phyloP scores from a whole-genome alignment of 2,797 vertebrate species.

The Sebastes trivittatus region DNA sequence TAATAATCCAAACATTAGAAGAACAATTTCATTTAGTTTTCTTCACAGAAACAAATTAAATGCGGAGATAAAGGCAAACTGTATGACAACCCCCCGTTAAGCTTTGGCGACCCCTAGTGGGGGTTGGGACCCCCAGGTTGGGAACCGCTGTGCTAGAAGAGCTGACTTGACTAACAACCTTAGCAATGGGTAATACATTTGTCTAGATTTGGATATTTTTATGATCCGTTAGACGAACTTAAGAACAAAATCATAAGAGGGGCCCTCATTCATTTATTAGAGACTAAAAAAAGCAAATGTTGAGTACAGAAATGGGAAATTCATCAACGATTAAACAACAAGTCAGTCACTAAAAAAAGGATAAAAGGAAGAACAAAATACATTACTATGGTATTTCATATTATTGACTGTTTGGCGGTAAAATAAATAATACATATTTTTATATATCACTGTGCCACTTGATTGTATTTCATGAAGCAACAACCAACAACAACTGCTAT shows the following conservation, averaged over 20 bases:
- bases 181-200: accelerated
- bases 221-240: background rate
- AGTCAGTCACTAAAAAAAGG: background rate
- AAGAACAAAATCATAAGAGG: background rate
- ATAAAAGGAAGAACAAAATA: background rate
- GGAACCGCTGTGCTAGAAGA: too few species aligned
- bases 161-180: too few species aligned
- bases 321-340: background rate
- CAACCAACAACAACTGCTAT: background rate
- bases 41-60: too few species aligned
- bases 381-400: background rate
- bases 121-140: too few species aligned
- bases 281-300: background rate
- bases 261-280: background rate
- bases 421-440: background rate
- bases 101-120: too few species aligned
- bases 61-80: accelerated
- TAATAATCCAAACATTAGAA: too few species aligned
- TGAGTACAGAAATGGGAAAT: accelerated
- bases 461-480: too few species aligned
- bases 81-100: too few species aligned
- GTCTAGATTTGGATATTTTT: background rate
- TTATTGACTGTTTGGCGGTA: background rate
- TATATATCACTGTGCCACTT: background rate
- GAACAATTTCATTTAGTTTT: too few species aligned